Evolutionary conservation across 2,797 vertebrate species (phyloP), one percentile per base, ranked within the genome.

Genomic region (Lepus oiostolus): DNA sequence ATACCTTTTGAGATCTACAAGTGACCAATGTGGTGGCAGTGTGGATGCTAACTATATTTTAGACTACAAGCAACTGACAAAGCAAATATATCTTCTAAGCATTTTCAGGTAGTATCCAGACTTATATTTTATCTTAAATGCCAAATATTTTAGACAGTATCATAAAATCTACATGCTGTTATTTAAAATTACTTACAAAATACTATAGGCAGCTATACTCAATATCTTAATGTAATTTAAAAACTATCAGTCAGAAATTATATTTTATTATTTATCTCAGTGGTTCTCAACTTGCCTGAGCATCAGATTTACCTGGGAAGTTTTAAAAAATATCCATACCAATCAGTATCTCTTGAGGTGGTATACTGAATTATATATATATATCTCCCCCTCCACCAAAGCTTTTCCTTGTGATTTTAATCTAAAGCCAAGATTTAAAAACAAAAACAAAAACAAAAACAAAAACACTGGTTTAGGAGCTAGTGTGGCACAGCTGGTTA

Each of bases 141-240:
- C 54, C 1, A 70, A 76, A 79, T 30, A 92, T 85, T 84, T 74
- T 42, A 75, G 19, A 91, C 2, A 58, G 9, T 88, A 70, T 30
- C 26, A 82, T 50, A 88, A 93, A 83, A 79, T 63, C 26, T 82
- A 16, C 54, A 85, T 54, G 35, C 47, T 76, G 7, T 75, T 32
- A 68, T 30, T 67, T n/a, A 54, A 80, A 79, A 74, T 75, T 75
- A 85, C 10, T 35, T 85, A 19, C 38, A 54, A 93, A 91, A 85
- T 52, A 95, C 28, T 65, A 38, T 32, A 80, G 35, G 22, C 17
- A 71, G 83, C 35, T 86, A 52, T 35, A 38, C 10, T 86, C 71
- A 87, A 19, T 42, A 80, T 81, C 6, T 86, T 94, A n/a, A 89
- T 52, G 21, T 72, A 70, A 84, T 77, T 90, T 91, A 52, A 85